Conservation (phyloP, 2,113 vertebrate species). For the Stegastes partitus region DNA sequence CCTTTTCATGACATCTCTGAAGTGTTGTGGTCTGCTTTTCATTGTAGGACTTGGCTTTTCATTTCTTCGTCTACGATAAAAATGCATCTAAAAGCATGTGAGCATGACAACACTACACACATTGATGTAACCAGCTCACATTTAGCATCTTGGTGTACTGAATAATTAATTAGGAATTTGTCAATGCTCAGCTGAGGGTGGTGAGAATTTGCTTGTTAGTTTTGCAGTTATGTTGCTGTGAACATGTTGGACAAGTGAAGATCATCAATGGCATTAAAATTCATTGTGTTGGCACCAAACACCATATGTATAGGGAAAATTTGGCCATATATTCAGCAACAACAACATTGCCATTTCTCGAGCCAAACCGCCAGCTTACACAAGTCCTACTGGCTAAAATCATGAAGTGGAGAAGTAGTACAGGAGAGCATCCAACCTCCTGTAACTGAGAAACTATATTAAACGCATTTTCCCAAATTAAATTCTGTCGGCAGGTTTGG, state of each 20-base stretch:
- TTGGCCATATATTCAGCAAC: too few relatives aligned
- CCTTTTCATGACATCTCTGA: not conserved
- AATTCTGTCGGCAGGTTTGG: constrained; percentile 20
- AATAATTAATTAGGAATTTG: not conserved
- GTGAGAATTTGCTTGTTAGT: not conserved
- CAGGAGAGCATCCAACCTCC: not conserved
- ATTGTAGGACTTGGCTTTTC: not conserved
- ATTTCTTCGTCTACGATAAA: not conserved
- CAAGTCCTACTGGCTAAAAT: not conserved
- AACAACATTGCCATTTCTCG: not conserved
- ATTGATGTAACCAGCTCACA: not conserved
- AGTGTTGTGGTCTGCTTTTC: not conserved
- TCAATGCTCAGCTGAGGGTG: not conserved
- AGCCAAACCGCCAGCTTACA: not conserved
- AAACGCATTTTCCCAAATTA: constrained; percentile 38
- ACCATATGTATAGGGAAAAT: too few relatives aligned
- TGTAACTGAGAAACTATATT: constrained; percentile 20
- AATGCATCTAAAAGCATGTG: not conserved
- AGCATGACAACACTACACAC: not conserved
- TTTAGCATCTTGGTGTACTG: not conserved
- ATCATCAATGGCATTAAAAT: not conserved
- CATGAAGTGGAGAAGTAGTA: constrained; percentile 15
- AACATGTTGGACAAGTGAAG: not conserved
- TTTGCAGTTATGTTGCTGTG: not conserved
- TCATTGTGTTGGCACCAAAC: not conserved